phyloP scores from a whole-genome alignment of 2,888 invertebrate genomes.

The Tridacna crocea region DNA sequence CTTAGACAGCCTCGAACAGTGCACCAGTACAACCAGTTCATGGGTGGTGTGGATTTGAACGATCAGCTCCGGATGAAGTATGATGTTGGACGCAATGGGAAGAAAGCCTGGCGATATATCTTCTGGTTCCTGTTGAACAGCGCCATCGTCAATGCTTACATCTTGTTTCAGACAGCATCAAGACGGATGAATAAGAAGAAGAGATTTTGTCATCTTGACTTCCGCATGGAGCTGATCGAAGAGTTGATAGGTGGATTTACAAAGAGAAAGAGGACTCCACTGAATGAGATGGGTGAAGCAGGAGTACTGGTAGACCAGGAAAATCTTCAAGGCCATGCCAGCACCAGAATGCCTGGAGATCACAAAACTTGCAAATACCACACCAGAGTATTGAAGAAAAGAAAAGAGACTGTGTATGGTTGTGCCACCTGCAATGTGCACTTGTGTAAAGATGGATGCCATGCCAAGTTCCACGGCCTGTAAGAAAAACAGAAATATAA shows the following conservation, averaged over 20 bases:
- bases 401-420: slow-evolving; percentile 34
- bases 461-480: not conserved
- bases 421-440: slow-evolving; percentile 27
- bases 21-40: no score
- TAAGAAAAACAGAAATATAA: not conserved
- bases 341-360: slow-evolving; percentile 2
- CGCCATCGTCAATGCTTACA: slow-evolving; percentile 40
- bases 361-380: slow-evolving; percentile 17
- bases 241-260: slow-evolving; percentile 16
- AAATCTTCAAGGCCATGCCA: not conserved
- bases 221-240: slow-evolving; percentile 15
- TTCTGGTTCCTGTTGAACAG: no score
- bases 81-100: no score
- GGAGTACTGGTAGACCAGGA: not conserved
- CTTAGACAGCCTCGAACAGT: not conserved
- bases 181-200: not conserved
- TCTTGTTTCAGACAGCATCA: not conserved
- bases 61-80: no score
- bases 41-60: no score
- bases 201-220: not conserved
- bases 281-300: no score
- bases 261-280: slow-evolving; percentile 11
- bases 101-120: no score
- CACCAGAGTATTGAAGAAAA: slow-evolving; percentile 1
- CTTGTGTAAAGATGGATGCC: slow-evolving; percentile 25